These are phyloP conservation scores for Epinotia nisella DNA, from an alignment of 2,888 invertebrate genomes.

Conservation along the genomic window DNA sequence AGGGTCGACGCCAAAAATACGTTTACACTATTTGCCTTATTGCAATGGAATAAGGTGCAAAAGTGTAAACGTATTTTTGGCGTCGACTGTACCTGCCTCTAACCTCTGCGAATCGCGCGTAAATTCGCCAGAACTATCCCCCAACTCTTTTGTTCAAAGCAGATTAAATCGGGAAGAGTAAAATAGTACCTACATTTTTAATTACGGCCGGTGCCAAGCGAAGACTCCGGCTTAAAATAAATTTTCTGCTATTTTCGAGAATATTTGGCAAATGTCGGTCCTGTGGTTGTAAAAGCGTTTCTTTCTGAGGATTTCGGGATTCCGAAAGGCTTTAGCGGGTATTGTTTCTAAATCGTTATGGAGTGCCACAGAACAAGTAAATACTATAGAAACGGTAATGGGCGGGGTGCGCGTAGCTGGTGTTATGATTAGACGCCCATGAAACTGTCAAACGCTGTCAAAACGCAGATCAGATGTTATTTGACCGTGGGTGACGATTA, in stretches of 20 bases:
- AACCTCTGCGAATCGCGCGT: conserved; percentile 24
- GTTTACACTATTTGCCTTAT: too few species aligned
- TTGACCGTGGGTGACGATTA: too few species aligned
- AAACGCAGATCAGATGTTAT: too few species aligned
- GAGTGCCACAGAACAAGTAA: too few species aligned
- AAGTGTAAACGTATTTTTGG: too few species aligned
- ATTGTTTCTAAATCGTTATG: conserved; percentile 58
- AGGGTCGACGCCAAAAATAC: too few species aligned
- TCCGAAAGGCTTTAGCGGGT: conserved; percentile 58
- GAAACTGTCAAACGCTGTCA: too few species aligned
- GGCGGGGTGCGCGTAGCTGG: too few species aligned
- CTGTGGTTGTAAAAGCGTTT: conserved; percentile 60
- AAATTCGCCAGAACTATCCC: conserved; percentile 45
- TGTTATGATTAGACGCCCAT: too few species aligned
- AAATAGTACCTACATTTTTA: conserved; percentile 51
- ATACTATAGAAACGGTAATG: too few species aligned
- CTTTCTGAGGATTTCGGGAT: conserved; percentile 58
- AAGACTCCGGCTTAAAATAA: conserved; percentile 52
- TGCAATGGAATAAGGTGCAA: too few species aligned
- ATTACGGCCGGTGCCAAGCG: conserved; percentile 45
- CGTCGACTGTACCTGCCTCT: conserved; percentile 24
- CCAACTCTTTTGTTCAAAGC: conserved; percentile 43
- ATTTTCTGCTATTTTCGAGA: conserved; percentile 51
- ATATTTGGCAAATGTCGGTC: conserved; percentile 45
- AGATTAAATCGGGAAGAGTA: conserved; percentile 46